These are phyloP conservation scores for Lepus oiostolus DNA, from an alignment of 2,797 vertebrate species.

Conservation along the genomic window DNA sequence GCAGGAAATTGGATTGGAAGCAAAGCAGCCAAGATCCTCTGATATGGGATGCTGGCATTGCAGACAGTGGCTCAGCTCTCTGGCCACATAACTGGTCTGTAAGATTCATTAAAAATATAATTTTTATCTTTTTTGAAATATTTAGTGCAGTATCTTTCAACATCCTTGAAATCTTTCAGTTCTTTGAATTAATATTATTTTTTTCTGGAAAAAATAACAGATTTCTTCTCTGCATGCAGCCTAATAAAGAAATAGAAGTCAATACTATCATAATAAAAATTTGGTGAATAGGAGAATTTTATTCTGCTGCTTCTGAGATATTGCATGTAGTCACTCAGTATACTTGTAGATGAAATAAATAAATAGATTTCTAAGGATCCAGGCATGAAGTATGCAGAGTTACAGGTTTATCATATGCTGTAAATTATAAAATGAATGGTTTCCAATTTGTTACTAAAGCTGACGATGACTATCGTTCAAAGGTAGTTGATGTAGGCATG, in stretches of 20 bases:
- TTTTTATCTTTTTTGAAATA: background rate
- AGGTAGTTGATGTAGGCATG: background rate
- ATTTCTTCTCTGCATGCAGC: background rate
- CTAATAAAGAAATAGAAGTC: background rate
- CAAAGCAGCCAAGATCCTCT: too few relatives aligned
- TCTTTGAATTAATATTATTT: background rate
- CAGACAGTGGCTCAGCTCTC: too few relatives aligned
- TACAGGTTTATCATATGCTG: background rate
- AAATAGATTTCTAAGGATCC: background rate
- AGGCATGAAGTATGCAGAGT: background rate
- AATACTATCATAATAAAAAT: background rate
- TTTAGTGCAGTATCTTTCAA: background rate
- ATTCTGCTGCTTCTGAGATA: background rate
- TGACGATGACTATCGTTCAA: background rate
- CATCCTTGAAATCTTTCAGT: background rate
- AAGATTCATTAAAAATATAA: background rate
- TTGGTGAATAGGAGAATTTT: background rate
- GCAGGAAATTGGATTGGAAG: too few relatives aligned
- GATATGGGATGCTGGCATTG: too few relatives aligned
- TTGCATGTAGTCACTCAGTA: background rate
- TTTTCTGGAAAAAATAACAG: background rate
- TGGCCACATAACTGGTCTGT: too few relatives aligned
- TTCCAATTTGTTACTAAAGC: constrained; percentile 10
- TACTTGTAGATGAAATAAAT: too few relatives aligned
- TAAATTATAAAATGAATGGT: background rate